These are phyloP conservation scores for Acanthisitta chloris DNA, from an alignment of 2,113 vertebrate species.

Conservation along the genomic window DNA sequence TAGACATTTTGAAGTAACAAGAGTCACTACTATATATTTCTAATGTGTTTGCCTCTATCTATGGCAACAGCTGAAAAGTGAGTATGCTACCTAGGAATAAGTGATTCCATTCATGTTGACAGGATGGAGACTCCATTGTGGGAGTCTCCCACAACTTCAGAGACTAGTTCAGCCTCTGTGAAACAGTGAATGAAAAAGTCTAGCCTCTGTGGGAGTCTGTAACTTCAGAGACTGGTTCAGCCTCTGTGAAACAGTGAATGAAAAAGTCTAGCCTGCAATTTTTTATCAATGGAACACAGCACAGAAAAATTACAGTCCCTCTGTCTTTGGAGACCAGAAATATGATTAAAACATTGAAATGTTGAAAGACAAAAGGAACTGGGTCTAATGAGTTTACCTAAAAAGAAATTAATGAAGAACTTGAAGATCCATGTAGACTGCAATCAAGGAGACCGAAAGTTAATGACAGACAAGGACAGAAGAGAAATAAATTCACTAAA, in stretches of 20 bases:
- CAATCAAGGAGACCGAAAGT: not conserved
- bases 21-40: not conserved
- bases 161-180: not conserved
- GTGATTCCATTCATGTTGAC: not conserved
- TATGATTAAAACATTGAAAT: not conserved
- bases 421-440: not conserved
- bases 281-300: not conserved
- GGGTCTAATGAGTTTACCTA: constrained; percentile 28
- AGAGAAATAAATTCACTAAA: not conserved
- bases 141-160: not conserved
- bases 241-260: not conserved
- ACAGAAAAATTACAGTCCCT: not conserved
- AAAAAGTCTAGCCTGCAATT: not conserved
- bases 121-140: not conserved
- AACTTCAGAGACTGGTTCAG: not conserved
- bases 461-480: constrained; percentile 9
- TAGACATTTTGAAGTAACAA: not conserved
- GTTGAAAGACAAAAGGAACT: not conserved
- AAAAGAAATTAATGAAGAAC: not conserved
- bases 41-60: not conserved
- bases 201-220: not conserved
- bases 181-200: not conserved
- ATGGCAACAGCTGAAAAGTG: not conserved
- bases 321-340: not conserved
- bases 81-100: not conserved